Evolutionary conservation across 2,797 vertebrate species (phyloP).

Genomic region (Gallinago stenura): DNA sequence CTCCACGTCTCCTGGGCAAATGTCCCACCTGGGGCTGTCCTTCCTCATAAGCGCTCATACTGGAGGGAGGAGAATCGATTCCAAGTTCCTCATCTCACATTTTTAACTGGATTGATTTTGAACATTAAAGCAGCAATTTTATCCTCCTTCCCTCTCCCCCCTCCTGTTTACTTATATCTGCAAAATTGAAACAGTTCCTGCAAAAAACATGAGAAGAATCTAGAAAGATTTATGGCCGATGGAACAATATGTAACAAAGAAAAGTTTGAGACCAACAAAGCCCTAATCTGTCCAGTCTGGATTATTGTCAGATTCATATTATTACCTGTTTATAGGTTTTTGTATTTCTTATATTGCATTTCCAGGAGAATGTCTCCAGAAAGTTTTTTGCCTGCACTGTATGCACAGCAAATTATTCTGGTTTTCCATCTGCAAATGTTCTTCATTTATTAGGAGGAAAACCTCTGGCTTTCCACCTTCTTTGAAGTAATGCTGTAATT

Average conservation of each 20-base stretch:
- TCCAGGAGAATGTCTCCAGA: constrained; percentile 13
- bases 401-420: not conserved
- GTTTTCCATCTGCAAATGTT: constrained; percentile 32
- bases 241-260: not conserved
- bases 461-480: constrained; percentile 13
- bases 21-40: not conserved
- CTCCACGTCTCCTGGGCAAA: not conserved
- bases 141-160: too few relatives aligned
- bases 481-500: not conserved
- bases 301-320: not conserved
- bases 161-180: not conserved
- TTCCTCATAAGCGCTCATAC: not conserved
- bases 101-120: not conserved
- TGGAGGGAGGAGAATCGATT: not conserved
- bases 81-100: not conserved
- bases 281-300: not conserved
- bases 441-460: not conserved
- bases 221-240: not conserved
- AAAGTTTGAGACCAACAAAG: not conserved
- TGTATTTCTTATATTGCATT: not conserved
- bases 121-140: not conserved
- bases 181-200: not conserved
- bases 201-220: not conserved
- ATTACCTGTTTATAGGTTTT: constrained; percentile 20
- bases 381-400: not conserved